Conservation (phyloP, 35 echinoderm and acorn worm genomes). For the Apostichopus parvimensis region DNA sequence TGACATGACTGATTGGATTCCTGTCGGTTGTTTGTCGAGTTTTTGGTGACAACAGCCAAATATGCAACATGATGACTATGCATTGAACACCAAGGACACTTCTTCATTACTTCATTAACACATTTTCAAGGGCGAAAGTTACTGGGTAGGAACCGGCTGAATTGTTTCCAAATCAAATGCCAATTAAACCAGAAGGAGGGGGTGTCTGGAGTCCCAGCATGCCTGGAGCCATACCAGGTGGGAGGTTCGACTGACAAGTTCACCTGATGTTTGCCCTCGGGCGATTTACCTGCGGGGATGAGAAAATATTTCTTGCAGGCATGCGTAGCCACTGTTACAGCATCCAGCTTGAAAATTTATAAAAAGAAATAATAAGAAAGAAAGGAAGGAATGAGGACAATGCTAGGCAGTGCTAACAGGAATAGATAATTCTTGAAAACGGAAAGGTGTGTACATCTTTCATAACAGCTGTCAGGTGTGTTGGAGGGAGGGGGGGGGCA, state of each 20-base stretch:
- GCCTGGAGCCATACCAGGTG: constrained; percentile 46
- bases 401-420: no score
- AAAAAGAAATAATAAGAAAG: background rate
- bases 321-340: background rate
- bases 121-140: constrained; percentile 33
- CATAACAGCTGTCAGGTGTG: no score
- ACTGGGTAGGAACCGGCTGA: background rate
- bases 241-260: constrained; percentile 32
- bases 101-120: constrained; percentile 48
- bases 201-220: constrained; percentile 55
- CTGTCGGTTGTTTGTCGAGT: constrained; percentile 34
- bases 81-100: constrained; percentile 15
- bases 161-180: constrained; percentile 56
- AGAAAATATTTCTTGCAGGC: background rate
- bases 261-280: constrained; percentile 17
- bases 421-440: no score
- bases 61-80: constrained; percentile 28
- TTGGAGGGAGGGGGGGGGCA: no score
- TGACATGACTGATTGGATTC: constrained; percentile 14
- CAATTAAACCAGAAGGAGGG: constrained; percentile 48
- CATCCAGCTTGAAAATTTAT: background rate
- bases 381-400: no score
- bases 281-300: constrained; percentile 43
- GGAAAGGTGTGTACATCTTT: no score
- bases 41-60: background rate